These are phyloP conservation scores for Lymantria dispar DNA, from an alignment of 2,888 invertebrate species.

Conservation along the genomic window DNA sequence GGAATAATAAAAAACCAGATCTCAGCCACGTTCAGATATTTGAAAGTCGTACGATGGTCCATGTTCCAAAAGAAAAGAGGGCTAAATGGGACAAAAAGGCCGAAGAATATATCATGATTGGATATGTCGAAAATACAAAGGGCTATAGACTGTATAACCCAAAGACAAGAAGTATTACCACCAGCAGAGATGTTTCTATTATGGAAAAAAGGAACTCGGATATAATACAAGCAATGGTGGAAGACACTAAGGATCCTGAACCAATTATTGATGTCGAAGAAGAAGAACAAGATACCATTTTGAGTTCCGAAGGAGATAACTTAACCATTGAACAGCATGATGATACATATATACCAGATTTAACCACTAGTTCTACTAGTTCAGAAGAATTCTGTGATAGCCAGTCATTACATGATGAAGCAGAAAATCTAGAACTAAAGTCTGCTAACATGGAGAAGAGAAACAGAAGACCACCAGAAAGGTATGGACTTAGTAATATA, in stretches of 20 bases:
- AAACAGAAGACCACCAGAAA: background rate
- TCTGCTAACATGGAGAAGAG: background rate
- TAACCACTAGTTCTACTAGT: background rate
- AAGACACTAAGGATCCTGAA: too few species aligned
- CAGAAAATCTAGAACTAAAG: background rate
- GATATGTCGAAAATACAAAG: background rate
- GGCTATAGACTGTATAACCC: background rate
- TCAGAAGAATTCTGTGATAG: background rate
- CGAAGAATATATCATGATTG: background rate
- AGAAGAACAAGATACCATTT: too few species aligned
- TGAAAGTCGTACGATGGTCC: conserved; percentile 9
- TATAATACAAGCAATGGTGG: too few species aligned
- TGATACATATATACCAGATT: background rate
- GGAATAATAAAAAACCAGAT: conserved; percentile 7
- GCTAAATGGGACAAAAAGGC: conserved; percentile 10
- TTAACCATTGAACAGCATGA: too few species aligned
- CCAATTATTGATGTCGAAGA: too few species aligned
- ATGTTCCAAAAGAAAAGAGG: conserved; percentile 8
- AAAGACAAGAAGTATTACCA: background rate
- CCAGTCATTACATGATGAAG: background rate
- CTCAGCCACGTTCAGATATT: conserved; percentile 8
- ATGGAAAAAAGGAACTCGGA: background rate
- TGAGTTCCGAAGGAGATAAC: background rate
- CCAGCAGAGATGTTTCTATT: background rate
- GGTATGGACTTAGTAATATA: background rate